phyloP scores from a whole-genome alignment of 2,888 invertebrate genomes.

The Drosophila leonis region DNA sequence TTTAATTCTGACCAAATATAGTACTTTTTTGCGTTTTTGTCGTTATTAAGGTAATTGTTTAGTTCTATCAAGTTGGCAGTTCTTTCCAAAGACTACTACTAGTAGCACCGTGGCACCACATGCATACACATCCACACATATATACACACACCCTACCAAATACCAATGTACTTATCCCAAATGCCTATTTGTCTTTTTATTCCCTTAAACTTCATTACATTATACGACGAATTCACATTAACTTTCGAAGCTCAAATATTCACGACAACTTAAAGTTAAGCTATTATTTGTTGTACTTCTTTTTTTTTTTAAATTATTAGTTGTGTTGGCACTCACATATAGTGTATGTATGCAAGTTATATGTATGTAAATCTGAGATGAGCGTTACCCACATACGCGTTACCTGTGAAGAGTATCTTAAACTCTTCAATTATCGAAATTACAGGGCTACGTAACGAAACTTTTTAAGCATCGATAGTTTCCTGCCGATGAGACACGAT shows the following conservation, averaged over 20 bases:
- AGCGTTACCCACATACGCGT: conserved; percentile 10
- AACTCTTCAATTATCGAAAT: conserved; percentile 6
- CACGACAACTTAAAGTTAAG: not conserved
- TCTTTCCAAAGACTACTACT: conserved; percentile 9
- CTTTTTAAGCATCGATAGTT: not conserved
- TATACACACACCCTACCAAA: conserved; percentile 14
- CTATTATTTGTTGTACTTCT: conserved; percentile 6
- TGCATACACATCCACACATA: conserved; percentile 6
- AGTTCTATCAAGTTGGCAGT: conserved; percentile 38
- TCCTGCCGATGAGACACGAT: not conserved
- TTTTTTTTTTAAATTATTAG: conserved; percentile 14
- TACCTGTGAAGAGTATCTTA: conserved; percentile 12
- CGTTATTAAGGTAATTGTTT: conserved; percentile 26
- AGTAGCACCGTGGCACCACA: conserved; percentile 24
- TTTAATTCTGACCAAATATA: conserved; percentile 31
- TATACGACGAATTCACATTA: not conserved
- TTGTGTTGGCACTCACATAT: conserved; percentile 54
- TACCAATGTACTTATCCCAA: not conserved
- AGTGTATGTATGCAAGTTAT: conserved; percentile 30
- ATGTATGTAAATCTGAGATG: conserved; percentile 31
- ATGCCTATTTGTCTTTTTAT: not conserved
- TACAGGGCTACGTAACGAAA: not conserved
- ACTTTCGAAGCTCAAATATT: not conserved
- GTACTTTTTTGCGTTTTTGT: conserved; percentile 25
- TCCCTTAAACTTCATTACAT: not conserved